Percentiles rank a stretch among this genome's conserved stretches.
These are phyloP conservation scores for Oncorhynchus keta DNA, from an alignment of 2,113 vertebrate genomes.

Conservation along the genomic window DNA sequence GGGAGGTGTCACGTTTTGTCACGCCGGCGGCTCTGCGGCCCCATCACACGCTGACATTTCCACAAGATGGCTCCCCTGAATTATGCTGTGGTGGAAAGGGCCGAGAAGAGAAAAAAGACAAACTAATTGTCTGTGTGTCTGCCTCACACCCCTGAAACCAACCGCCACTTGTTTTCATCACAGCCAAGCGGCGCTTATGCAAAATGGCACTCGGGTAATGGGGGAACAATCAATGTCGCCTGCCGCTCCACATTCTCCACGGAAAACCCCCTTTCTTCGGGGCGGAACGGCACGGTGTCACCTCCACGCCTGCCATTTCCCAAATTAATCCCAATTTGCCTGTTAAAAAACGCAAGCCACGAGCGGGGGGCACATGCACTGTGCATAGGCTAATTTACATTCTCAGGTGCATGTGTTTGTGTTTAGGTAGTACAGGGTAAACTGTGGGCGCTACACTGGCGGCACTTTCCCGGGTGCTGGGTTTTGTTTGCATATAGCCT, in stretches of 20 bases:
- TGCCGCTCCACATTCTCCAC: constrained; percentile 37
- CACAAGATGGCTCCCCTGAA: constrained; percentile 69
- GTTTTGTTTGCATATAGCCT: constrained; percentile 66
- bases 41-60: constrained; percentile 72
- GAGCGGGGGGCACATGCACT: constrained; percentile 12
- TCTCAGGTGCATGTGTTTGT: constrained; percentile 68
- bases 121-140: constrained; percentile 75
- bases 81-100: constrained; percentile 65
- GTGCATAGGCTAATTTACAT: constrained; percentile 64
- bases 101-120: constrained; percentile 19
- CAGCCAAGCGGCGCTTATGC: constrained; percentile 65
- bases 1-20: constrained; percentile 66
- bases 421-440: constrained; percentile 62
- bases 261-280: constrained; percentile 21
- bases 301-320: constrained; percentile 54
- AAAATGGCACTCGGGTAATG: constrained; percentile 60
- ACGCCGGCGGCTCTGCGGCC: constrained; percentile 60
- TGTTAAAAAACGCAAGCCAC: constrained; percentile 55
- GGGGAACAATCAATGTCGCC: constrained; percentile 62
- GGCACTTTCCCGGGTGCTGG: constrained; percentile 46
- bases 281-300: constrained; percentile 63
- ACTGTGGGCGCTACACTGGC: constrained; percentile 41
- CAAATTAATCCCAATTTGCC: constrained; percentile 73
- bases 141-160: constrained; percentile 70
- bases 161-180: constrained; percentile 71